Base-by-base conservation (phyloP, 53 echinoderm and acorn worm genomes). In the Temnopleurus reevesii region DNA sequence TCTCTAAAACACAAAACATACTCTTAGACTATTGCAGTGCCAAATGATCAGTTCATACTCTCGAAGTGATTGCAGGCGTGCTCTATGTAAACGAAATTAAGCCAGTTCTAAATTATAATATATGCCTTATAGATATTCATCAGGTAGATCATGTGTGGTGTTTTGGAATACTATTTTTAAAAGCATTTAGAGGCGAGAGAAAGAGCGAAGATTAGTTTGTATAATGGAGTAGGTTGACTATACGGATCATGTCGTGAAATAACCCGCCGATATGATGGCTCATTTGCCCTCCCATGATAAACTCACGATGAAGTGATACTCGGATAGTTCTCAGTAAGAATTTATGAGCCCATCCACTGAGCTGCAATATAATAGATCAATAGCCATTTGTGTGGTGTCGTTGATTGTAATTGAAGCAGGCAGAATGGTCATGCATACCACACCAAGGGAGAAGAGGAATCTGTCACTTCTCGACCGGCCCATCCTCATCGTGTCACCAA, bases 311-410 rank as follows among this genome's bases (percentile, higher is more conserved):
- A 79, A 49, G 6, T 15, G 24, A 79, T 79, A 49, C 44, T 26
- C 28, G 30, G 28, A 30, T 13, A 49, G 79, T 49, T 47, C 30
- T 79, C 30, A 10, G 45, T 79, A 49, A 47, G 79, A 79, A n/a
- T 47, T 25, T 30, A 49, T 49, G 27, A 79, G 30, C 79, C 79
- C 13, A 46, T 79, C 49, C 29, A 79, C n/a, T 28, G 36, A 47
- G 79, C 12, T 49, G 79, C 38, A 79, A 49, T 49, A 26, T 26
- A 49, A 49, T 28, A 47, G 79, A 79, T 79, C 79, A 79, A 79
- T 79, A 79, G 47, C 31, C 79, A 49, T 79, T 79, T 46, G 47
- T 46, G 49, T 79, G 47, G 79, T 47, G 43, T 46, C 71, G 71
- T 71, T 71, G 71, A 71, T 71, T 71, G 71, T 38, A 71, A 71